Base-by-base conservation (phyloP, 2,797 vertebrate species). In the Pseudotriccus pelzelni region DNA sequence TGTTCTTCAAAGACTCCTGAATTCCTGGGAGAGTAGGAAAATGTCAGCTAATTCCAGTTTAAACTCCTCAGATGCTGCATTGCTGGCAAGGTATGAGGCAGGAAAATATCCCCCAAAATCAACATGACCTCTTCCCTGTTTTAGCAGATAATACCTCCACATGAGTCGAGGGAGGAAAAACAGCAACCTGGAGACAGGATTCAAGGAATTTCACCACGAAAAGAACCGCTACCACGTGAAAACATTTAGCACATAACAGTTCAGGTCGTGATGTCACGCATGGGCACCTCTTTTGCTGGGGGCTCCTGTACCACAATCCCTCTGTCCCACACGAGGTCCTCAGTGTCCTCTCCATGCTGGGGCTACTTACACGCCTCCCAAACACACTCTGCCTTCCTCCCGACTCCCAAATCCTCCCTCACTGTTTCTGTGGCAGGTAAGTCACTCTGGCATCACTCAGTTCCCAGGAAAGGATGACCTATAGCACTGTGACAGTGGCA, bases 1-100 rank as follows among this genome's bases (percentile, higher is more conserved):
- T 84, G 59, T 9, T 83, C 64, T 91, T 95, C 78, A 93, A 92
- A 80, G 88, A 63, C 68, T 93, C 64, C 39, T 34, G 36, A 91
- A 87, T 55, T 94, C 84, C 78, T 85, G 47, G 17, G 67, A 90
- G 81, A 89, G 49, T 5, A 87, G 60, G 72, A 87, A 93, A 94
- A 96, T 74, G 78, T 89, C 92, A 96, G 87, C 72, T 95, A 94
- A 95, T 93, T 85, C 84, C 93, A 89, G 79, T 59, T 91, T 80
- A 80, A 95, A 93, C 60, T 79, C 74, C 41, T 94, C 64, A 67
- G 66, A 77, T 53, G 56, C 44, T 37, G 67, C 56, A 83, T 2
- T 74, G 46, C 25, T 72, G 80, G 85, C 69, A 75, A 78, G 66
- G 72, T 88, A 80, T 16, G 68, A 94, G 72, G 75, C 19, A 84